A percentile compares a stretch with the other conserved stretches of the same genome.
Conservation (phyloP, 1,140 invertebrate genomes). For the Latrodectus geometricus region DNA sequence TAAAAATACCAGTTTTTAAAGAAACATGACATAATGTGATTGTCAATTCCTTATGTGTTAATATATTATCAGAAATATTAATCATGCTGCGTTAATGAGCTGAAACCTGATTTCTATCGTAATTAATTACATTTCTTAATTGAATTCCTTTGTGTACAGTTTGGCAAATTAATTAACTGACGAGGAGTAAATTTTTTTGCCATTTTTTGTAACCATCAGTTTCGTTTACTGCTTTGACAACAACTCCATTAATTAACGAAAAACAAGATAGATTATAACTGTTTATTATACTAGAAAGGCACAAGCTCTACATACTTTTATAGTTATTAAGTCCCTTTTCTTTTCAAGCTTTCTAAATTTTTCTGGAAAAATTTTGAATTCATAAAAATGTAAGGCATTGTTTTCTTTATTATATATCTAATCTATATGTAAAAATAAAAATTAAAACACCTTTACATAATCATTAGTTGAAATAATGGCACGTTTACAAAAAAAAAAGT, state of each 20-base stretch:
- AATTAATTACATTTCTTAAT: background rate
- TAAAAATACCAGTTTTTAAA: background rate
- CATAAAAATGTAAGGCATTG: no score
- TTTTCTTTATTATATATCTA: no score
- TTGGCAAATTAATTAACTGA: conserved; percentile 1
- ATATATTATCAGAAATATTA: conserved; percentile 3
- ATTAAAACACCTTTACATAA: no score
- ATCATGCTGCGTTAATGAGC: background rate
- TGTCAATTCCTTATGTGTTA: background rate
- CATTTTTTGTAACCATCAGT: background rate
- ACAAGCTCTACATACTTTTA: no score
- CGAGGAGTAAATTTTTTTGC: background rate
- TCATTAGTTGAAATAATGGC: no score
- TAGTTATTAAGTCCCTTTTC: no score
- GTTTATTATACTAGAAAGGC: no score
- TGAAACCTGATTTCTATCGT: background rate
- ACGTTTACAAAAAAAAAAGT: no score
- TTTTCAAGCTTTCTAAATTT: no score
- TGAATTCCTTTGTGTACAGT: background rate
- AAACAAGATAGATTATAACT: background rate
- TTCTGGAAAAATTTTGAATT: no score
- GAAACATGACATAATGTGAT: background rate
- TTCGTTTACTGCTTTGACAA: background rate
- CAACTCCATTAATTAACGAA: background rate
- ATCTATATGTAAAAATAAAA: no score